Percentiles rank a stretch among this genome's conserved stretches.
Evolutionary conservation across 2,113 vertebrate genomes (phyloP).

Genomic region (Microcebus ravelobensis): DNA sequence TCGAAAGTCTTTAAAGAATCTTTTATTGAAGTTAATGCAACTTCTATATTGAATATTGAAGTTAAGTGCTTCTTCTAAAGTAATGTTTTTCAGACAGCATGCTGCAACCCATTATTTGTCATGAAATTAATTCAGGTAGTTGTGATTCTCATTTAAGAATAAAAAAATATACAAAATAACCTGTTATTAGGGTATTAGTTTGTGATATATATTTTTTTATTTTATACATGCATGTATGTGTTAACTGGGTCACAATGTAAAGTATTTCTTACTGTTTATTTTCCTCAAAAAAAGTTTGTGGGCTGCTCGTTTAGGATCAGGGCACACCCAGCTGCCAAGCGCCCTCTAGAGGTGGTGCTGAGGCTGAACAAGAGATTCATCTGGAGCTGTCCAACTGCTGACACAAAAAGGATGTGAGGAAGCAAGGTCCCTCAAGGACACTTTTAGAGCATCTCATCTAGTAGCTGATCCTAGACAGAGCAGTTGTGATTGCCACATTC

Average conservation of each 20-base stretch:
- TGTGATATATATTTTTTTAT: neutral
- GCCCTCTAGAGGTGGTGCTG: neutral
- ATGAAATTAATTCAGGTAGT: neutral
- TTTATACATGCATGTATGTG: neutral
- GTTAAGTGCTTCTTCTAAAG: neutral
- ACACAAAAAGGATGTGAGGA: neutral
- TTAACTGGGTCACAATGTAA: neutral
- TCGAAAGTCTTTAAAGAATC: neutral
- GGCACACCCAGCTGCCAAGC: neutral
- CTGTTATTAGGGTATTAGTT: neutral
- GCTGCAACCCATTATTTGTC: neutral
- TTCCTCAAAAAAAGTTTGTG: neutral
- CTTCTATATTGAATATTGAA: too few species aligned
- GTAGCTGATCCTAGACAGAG: neutral
- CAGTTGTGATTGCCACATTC: neutral
- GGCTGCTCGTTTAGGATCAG: neutral
- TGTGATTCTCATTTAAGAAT: conserved; percentile 5
- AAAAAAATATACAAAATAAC: neutral
- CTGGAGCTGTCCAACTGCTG: neutral
- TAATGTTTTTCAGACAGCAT: neutral
- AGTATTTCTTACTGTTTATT: neutral
- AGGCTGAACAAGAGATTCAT: neutral
- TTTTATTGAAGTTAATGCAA: neutral
- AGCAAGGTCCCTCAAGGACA: neutral
- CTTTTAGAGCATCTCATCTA: neutral